phyloP scores from a whole-genome alignment of 37 sponge, comb jelly and placozoan genomes.

The Haliclona indistincta region DNA sequence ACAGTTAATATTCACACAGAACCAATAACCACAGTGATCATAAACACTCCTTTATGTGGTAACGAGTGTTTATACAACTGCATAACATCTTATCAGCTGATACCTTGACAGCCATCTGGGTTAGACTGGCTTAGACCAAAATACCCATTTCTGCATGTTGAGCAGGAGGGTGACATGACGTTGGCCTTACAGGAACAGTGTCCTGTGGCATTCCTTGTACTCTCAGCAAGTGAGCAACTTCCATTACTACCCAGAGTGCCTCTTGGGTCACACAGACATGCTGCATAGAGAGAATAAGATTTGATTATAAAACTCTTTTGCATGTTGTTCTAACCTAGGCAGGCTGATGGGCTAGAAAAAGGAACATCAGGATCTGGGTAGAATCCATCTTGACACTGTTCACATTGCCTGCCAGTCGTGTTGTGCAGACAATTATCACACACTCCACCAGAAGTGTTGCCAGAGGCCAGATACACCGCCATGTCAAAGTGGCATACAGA shows the following conservation, averaged over 20 bases:
- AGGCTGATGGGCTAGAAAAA: conserved; percentile 13
- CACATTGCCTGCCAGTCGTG: conserved; percentile 45
- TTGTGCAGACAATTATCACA: conserved; percentile 56
- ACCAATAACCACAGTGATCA: no score
- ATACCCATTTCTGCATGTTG: conserved; percentile 21
- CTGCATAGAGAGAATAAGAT: conserved; percentile 6
- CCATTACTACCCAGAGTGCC: conserved; percentile 52
- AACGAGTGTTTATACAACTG: no score
- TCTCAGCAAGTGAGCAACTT: no score
- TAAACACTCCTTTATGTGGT: not conserved
- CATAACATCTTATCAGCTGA: not conserved
- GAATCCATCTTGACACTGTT: no score
- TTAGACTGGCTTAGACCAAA: not conserved
- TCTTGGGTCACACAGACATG: conserved; percentile 48
- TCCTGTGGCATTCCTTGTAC: not conserved
- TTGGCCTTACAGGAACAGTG: conserved; percentile 48
- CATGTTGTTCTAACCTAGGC: conserved; percentile 27
- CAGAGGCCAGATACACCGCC: conserved; percentile 19
- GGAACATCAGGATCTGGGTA: conserved; percentile 41
- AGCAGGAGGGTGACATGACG: conserved; percentile 11
- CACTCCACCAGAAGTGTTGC: conserved; percentile 53
- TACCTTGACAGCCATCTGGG: conserved; percentile 33
- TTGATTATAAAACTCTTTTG: not conserved
- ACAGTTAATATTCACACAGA: no score
- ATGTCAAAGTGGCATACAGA: conserved; percentile 23